A percentile compares a stretch with the other conserved stretches of the same genome.
phyloP scores from a whole-genome alignment of 1,140 invertebrate species.

The Parasteatoda tepidariorum region DNA sequence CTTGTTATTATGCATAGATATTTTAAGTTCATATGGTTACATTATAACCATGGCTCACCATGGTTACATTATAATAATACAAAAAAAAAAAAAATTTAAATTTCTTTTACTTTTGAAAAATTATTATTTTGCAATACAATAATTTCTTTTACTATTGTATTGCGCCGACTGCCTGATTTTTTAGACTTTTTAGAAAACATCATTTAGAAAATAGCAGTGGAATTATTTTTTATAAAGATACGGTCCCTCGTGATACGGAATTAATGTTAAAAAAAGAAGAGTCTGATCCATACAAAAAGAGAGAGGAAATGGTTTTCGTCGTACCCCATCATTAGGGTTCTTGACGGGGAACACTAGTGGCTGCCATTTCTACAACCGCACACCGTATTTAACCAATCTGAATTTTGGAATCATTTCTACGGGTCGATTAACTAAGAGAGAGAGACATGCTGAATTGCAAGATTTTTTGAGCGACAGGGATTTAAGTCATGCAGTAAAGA shows the following conservation, averaged over 20 bases:
- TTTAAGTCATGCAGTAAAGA: background rate
- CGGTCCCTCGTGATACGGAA: background rate
- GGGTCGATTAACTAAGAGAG: slow-evolving; percentile 6
- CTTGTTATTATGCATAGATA: no score
- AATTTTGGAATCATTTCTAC: background rate
- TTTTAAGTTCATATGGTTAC: no score
- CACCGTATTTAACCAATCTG: slow-evolving; percentile 38
- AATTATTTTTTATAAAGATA: slow-evolving; percentile 4
- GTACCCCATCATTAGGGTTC: slow-evolving; percentile 34
- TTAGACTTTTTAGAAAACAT: background rate
- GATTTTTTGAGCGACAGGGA: background rate
- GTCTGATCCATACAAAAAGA: background rate
- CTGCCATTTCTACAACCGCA: slow-evolving; percentile 22
- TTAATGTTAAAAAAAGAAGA: background rate
- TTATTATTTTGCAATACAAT: no score
- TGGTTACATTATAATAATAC: no score
- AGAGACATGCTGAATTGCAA: slow-evolving; percentile 14
- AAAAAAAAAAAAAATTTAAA: no score
- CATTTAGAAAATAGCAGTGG: background rate
- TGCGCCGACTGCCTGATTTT: no score
- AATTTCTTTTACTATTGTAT: no score
- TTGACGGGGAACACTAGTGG: slow-evolving; percentile 34
- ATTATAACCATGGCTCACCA: no score
- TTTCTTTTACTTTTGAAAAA: no score
- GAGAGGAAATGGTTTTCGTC: slow-evolving; percentile 30